phyloP scores from a whole-genome alignment of 2,888 invertebrate species.

The Quadriops clusia region DNA sequence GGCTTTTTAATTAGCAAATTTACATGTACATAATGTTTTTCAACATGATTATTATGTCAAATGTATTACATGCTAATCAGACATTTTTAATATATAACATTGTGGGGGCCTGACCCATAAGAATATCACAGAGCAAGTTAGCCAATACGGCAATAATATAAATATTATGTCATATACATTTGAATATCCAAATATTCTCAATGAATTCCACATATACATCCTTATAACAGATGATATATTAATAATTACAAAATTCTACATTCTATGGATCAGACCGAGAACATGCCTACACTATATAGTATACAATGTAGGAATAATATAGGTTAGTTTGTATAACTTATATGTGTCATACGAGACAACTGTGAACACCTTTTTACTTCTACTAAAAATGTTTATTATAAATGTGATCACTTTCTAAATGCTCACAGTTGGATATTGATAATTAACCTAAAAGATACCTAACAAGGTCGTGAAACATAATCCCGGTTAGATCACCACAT shows the following conservation, averaged over 20 bases:
- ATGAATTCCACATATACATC: constrained; percentile 13
- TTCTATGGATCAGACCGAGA: constrained; percentile 37
- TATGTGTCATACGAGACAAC: constrained; percentile 18
- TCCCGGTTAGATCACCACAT: constrained; percentile 6
- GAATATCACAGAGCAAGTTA: constrained; percentile 37
- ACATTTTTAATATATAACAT: constrained; percentile 15
- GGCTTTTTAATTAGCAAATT: no score
- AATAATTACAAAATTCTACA: constrained; percentile 28
- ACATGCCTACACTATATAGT: constrained; percentile 28
- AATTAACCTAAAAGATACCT: no score
- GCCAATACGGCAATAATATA: constrained; percentile 28
- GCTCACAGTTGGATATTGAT: no score
- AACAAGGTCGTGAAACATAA: constrained; percentile 6
- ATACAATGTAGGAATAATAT: constrained; percentile 26
- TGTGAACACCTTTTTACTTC: constrained; percentile 23
- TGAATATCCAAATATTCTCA: constrained; percentile 21
- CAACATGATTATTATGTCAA: no score
- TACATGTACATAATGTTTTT: no score
- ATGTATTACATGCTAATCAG: no score
- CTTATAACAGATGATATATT: constrained; percentile 19
- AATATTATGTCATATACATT: constrained; percentile 25
- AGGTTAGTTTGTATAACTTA: constrained; percentile 7
- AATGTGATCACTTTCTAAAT: no score
- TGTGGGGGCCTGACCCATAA: constrained; percentile 36
- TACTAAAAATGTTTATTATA: no score